Evolutionary conservation across 2,797 vertebrate genomes (phyloP).

Genomic region (Acrossocheilus fasciatus): DNA sequence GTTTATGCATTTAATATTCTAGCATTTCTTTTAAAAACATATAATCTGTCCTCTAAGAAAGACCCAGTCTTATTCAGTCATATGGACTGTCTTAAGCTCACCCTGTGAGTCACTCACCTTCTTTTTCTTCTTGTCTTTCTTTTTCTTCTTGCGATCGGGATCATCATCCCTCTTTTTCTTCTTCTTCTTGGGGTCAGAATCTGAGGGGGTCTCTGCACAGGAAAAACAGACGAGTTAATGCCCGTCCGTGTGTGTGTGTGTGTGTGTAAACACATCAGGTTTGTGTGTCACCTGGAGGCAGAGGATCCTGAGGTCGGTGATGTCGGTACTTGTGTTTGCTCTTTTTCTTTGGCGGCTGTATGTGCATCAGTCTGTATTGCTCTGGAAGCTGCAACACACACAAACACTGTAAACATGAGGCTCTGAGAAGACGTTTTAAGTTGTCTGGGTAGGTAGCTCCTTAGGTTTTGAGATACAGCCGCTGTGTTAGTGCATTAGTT

Average conservation of each 20-base stretch:
- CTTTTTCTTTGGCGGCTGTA: slow-evolving; percentile 97
- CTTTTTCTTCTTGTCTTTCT: slow-evolving; percentile 99
- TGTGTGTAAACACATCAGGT: neutral
- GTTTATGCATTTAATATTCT: neutral
- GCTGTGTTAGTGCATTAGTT: neutral
- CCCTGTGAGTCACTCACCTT: slow-evolving; percentile 79
- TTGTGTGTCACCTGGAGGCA: slow-evolving; percentile 86
- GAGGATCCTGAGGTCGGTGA: slow-evolving; percentile 92
- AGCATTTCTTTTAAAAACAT: neutral
- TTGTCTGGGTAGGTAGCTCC: neutral
- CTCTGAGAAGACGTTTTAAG: neutral
- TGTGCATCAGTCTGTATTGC: slow-evolving; percentile 97
- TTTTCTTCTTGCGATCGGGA: slow-evolving; percentile 95
- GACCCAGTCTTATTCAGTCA: neutral
- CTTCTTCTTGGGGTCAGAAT: slow-evolving; percentile 98
- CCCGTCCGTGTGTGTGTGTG: neutral
- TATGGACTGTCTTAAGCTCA: too few relatives aligned
- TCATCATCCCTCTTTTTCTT: slow-evolving; percentile 98
- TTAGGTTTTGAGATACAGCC: neutral
- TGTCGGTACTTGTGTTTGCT: slow-evolving; percentile 97
- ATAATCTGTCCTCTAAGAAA: neutral
- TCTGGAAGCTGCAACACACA: slow-evolving; percentile 85
- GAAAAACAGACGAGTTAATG: neutral
- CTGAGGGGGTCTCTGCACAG: slow-evolving; percentile 90
- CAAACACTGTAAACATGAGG: neutral